phyloP scores from a whole-genome alignment of 2,797 vertebrate species.

The Pygocentrus nattereri region DNA sequence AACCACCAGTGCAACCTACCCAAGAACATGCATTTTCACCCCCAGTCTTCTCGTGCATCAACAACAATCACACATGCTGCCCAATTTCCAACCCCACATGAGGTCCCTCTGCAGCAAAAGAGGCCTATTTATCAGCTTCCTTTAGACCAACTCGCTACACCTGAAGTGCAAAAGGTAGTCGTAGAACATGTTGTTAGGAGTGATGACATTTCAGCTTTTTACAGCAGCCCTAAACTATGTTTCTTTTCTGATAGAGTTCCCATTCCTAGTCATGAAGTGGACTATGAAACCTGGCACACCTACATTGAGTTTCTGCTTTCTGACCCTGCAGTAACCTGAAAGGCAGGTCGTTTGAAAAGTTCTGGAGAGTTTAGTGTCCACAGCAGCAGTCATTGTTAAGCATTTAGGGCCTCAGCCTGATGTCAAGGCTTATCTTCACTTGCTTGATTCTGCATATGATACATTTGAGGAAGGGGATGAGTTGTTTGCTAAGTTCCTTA shows the following conservation, averaged over 20 bases:
- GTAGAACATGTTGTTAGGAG: slow-evolving; percentile 45
- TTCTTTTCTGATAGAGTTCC: slow-evolving; percentile 13
- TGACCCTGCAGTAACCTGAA: slow-evolving; percentile 30
- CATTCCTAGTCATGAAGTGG: slow-evolving; percentile 13
- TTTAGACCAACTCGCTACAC: not conserved
- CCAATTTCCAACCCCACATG: too few species aligned
- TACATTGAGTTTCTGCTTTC: slow-evolving; percentile 31
- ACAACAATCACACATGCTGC: too few species aligned
- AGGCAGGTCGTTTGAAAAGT: not conserved
- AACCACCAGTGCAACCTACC: too few species aligned
- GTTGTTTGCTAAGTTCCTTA: too few species aligned
- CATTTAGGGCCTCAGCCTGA: not conserved
- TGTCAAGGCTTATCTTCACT: too few species aligned
- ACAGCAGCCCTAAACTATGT: not conserved
- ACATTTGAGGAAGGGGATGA: too few species aligned
- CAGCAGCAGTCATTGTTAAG: slow-evolving; percentile 32
- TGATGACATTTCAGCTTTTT: not conserved
- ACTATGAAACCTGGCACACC: slow-evolving; percentile 43
- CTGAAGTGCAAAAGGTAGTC: slow-evolving; percentile 12
- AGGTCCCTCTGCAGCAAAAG: too few species aligned
- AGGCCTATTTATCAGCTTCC: too few species aligned
- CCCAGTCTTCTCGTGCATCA: too few species aligned
- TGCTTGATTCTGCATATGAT: too few species aligned
- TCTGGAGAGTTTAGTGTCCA: slow-evolving; percentile 30
- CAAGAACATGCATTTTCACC: too few species aligned